Evolutionary conservation across 2,888 invertebrate species (phyloP).

Genomic region (Agrochola macilenta): DNA sequence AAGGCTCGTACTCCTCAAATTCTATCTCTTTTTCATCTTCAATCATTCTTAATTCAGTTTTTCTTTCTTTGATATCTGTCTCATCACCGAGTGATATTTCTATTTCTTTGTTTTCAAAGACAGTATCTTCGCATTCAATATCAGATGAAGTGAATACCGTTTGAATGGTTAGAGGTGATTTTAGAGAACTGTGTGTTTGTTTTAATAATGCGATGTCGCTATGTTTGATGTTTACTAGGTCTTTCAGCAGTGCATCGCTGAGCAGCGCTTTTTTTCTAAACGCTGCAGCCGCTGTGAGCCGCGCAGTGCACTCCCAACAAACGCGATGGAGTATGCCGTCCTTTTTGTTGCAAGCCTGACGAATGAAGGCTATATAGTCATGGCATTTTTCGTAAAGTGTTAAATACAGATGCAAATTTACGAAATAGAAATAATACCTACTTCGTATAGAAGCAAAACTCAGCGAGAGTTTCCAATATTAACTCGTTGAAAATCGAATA

Average conservation of each 20-base stretch:
- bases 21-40: neutral
- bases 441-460: neutral
- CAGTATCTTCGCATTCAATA: neutral
- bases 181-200: conserved; percentile 1
- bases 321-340: neutral
- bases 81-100: neutral
- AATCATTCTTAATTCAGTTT: neutral
- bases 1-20: conserved; percentile 18
- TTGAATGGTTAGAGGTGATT: conserved; percentile 6
- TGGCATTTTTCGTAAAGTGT: neutral
- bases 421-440: neutral
- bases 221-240: neutral
- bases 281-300: conserved; percentile 29
- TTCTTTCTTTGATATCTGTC: neutral
- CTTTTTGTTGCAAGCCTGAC: neutral
- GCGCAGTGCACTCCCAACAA: conserved; percentile 44
- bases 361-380: neutral
- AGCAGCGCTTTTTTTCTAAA: conserved; percentile 39
- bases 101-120: conserved; percentile 3
- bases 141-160: neutral
- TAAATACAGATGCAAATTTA: neutral
- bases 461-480: neutral
- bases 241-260: conserved; percentile 29
- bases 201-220: neutral
- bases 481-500: neutral